Base-by-base conservation (phyloP, 2,113 vertebrate genomes). In the Ellobius talpinus region DNA sequence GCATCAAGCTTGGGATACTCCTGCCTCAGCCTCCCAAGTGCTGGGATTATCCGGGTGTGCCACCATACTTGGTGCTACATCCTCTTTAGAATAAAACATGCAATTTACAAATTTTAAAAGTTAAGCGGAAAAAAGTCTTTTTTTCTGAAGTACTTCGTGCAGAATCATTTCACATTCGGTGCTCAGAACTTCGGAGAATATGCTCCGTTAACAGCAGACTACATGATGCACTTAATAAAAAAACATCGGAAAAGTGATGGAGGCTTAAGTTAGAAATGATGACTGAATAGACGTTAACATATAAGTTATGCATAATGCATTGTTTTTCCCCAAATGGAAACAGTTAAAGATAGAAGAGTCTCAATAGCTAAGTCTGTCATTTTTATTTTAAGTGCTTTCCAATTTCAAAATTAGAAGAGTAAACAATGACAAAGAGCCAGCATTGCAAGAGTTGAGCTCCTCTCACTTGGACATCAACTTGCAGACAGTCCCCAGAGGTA, bases 311-410 rank as follows among this genome's bases (percentile, higher is more conserved):
- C 16, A 50, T 39, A 45, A 76, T 1, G 13, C 14, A 74, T 11
- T 91, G 52, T 73, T 97, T 73, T 7, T 1, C 65, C 72, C 8
- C 8, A 74, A 45, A 88, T 12, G 39, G 47, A 77, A 66, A 89
- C 5, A 84, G 72, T 89, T 76, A 87, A 86, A 58, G 47, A 91
- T 2, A 93, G 61, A 14, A 78, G 58, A 45, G 23, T 84, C 74
- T 92, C n/a, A 61, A 61, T 45, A 61, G 21, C 17, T 68, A 36
- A 66, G 0, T 2, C 81, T 63, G 95, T 73, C 4, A 73, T 58
- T 91, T 97, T 93, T 68, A 95, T 26, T 78, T 72, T 70, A 96
- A 92, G 74, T 86, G 23, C 70, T 73, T 93, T 88, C 7, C 70
- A 63, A 16, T 95, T 74, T 58, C 61, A 90, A 66, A 23, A 92